A percentile compares a stretch with the other conserved stretches of the same genome.
Evolutionary conservation across 2,888 invertebrate genomes (phyloP).

Genomic region (Orchesella flavescens): DNA sequence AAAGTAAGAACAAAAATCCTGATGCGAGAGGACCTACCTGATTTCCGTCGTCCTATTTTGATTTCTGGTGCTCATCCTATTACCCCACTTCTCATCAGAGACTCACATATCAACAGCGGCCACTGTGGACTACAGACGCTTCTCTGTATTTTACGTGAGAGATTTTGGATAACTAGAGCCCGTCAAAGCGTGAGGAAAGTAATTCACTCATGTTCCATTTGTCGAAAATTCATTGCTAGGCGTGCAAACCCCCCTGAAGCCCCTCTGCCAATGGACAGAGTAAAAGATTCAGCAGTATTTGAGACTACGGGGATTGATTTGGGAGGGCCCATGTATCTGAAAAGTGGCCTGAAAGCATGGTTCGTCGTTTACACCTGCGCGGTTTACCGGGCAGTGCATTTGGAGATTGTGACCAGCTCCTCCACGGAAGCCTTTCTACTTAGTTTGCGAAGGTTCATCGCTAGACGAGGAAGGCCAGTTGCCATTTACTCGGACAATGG

Average conservation of each 20-base stretch:
- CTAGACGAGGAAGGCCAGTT: background rate
- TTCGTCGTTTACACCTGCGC: slow-evolving; percentile 74
- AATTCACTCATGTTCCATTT: slow-evolving; percentile 64
- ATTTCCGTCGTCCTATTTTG: slow-evolving; percentile 60
- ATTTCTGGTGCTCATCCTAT: slow-evolving; percentile 14
- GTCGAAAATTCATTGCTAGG: slow-evolving; percentile 63
- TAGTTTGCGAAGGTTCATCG: background rate
- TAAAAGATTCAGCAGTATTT: background rate
- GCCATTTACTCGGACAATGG: slow-evolving; percentile 38
- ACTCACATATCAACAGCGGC: background rate
- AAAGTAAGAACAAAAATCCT: slow-evolving; percentile 10
- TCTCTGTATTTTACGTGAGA: background rate
- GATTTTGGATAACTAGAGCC: slow-evolving; percentile 28
- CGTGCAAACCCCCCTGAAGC: background rate
- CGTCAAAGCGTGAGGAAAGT: background rate
- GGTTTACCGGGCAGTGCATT: slow-evolving; percentile 73
- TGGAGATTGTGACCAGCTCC: slow-evolving; percentile 68
- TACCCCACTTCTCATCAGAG: background rate
- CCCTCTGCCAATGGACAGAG: slow-evolving; percentile 10
- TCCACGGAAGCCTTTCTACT: slow-evolving; percentile 29
- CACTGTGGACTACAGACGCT: slow-evolving; percentile 29
- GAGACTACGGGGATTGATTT: slow-evolving; percentile 73
- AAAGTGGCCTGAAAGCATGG: slow-evolving; percentile 72
- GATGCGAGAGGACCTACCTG: background rate
- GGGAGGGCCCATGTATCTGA: slow-evolving; percentile 73